Base-by-base conservation (phyloP, 2,797 vertebrate genomes). In the Busarellus nigricollis region DNA sequence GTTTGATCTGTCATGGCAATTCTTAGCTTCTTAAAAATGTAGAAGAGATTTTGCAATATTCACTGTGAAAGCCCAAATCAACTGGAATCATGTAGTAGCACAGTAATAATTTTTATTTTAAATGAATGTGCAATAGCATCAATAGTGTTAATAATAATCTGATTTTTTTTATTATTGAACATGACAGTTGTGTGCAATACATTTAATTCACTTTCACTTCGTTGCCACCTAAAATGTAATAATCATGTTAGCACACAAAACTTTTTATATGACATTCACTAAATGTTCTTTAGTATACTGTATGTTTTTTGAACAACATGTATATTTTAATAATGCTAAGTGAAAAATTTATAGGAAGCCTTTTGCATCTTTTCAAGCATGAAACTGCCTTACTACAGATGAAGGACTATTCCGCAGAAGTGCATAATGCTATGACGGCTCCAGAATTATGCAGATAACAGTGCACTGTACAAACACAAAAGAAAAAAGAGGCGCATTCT, bases 311-410 rank as follows among this genome's bases (percentile, higher is more conserved):
- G 59, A 96, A 47, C 71, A 83, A 79, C 86, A 96, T 93, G 91
- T 96, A 96, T 97, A 92, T 93, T 97, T 97, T 94, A 96, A 96
- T 92, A 92, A 96, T 8, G 7, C 40, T 35, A 55, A 90, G 81
- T 96, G 92, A 95, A 97, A 97, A 93, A 95, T 93, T 91, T 90
- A 95, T 94, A 89, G 83, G 71, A 89, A 96, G 59, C 44, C 83
- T 96, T 93, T 95, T 82, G 83, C 86, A 93, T 93, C 86, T 92
- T 93, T 80, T 95, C 91, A 93, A 97, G 93, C 95, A 93, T 94
- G 90, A 92, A 94, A 96, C 88, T 76, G 58, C 71, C 83, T 93
- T 85, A 80, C 71, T 92, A 71, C 59, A 95, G 80, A 81, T 11
- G 72, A 95, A 96, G 78, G 66, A 82, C 70, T 89, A 28, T 44